Base-by-base conservation (phyloP, 2,797 vertebrate genomes). In the Sebastes hopkinsi region DNA sequence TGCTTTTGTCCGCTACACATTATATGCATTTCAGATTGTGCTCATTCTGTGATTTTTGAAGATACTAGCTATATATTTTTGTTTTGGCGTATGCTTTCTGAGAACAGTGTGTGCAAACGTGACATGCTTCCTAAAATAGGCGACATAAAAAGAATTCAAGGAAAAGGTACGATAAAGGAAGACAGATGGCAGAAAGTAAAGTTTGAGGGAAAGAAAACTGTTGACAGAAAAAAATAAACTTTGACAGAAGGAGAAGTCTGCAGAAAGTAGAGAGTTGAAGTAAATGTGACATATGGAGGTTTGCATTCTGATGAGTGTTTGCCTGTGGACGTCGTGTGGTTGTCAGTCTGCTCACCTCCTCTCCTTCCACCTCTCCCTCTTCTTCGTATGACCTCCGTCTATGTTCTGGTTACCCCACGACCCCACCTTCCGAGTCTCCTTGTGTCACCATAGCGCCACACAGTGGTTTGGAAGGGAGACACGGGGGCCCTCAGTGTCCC, bases 391-490 rank as follows among this genome's bases (percentile, higher is more conserved):
- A 86, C 87, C 86, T 86, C 62, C 77, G 76, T 90, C 62, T 85
- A 50, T 88, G 89, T 92, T 84, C 77, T 81, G 82, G 78, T 85
- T 75, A 18, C 66, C 82, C 74, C 54, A 2, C 38, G 1, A 23
- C 20, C n/a, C 61, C 30, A 42, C 60, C 27, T 18, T 29, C 20
- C 11, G 71, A 84, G 64, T 81, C 67, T 80, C 87, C 85, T 84
- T 29, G 36, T 89, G 78, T 85, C 72, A 84, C 84, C 78, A 81
- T 91, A 92, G 86, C 58, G 82, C 89, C 88, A 88, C 88, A 80
- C 86, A 89, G 93, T 95, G 94, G 95, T 96, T 95, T 94, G 90
- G 91, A 94, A 95, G 90, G 94, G 94, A 93, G 94, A 95, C 94
- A 95, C 94, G 59, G 80, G 86, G 91, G 94, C 94, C 94, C 94